phyloP scores from a whole-genome alignment of 2,888 invertebrate species.

The Pollenia amentaria region DNA sequence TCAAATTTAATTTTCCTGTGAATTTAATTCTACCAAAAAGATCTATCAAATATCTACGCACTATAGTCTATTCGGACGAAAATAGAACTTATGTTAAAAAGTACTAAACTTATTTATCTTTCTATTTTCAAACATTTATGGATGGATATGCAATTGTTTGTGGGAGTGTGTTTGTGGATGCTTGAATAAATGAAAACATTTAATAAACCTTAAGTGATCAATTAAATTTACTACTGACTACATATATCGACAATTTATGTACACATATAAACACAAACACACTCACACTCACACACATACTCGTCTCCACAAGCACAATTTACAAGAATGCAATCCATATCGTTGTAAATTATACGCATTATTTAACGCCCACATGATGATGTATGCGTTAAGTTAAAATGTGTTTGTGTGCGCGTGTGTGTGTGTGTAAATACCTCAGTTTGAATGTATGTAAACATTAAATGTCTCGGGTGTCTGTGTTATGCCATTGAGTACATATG shows the following conservation, averaged over 20 bases:
- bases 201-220: conserved; percentile 69
- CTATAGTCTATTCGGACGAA: no score
- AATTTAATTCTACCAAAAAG: no score
- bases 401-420: neutral
- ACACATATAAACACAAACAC: conserved; percentile 3
- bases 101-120: neutral
- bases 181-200: conserved; percentile 39
- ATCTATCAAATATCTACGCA: no score
- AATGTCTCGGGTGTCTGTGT: neutral
- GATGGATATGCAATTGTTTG: neutral
- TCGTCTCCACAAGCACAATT: conserved; percentile 8
- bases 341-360: conserved; percentile 71
- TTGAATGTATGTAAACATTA: neutral
- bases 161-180: neutral
- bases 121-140: neutral
- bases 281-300: neutral
- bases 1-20: no score
- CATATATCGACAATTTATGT: conserved; percentile 38
- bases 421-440: neutral
- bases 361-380: conserved; percentile 65
- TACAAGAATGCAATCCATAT: conserved; percentile 68
- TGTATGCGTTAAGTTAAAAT: conserved; percentile 21
- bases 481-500: neutral
- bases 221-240: conserved; percentile 63
- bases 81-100: neutral